A percentile compares a stretch with the other conserved stretches of the same genome.
These are phyloP conservation scores for Apamea epomidion DNA, from an alignment of 2,888 invertebrate genomes.

Conservation along the genomic window DNA sequence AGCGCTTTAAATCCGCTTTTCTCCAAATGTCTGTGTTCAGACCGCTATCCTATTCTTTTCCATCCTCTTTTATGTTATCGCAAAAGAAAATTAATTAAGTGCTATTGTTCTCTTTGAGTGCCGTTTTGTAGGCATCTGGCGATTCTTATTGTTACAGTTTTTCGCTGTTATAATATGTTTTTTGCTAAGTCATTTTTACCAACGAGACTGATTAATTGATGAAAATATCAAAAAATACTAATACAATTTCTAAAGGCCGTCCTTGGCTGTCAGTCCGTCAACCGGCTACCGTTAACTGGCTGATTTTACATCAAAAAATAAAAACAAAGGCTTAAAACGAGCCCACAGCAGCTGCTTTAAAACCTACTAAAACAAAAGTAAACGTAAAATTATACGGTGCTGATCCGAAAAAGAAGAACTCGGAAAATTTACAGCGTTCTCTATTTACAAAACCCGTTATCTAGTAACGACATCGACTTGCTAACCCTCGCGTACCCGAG, in stretches of 20 bases:
- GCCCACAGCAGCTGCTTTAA: not conserved
- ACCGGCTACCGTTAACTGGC: not conserved
- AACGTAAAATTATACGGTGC: constrained; percentile 37
- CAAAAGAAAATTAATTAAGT: constrained; percentile 88
- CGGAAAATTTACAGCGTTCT: constrained; percentile 30
- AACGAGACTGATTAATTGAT: constrained; percentile 37
- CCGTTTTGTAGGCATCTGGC: constrained; percentile 77
- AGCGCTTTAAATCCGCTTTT: constrained; percentile 81
- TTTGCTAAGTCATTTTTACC: constrained; percentile 53
- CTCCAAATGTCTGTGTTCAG: constrained; percentile 77
- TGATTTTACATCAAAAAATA: not conserved
- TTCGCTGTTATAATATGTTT: constrained; percentile 42
- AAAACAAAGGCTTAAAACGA: not conserved
- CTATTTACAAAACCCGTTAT: constrained; percentile 55
- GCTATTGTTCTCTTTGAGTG: constrained; percentile 80
- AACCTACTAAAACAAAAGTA: constrained; percentile 5
- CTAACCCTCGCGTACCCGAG: constrained; percentile 70
- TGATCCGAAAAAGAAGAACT: constrained; percentile 35
- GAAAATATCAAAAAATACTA: not conserved
- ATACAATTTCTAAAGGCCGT: not conserved
- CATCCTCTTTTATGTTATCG: constrained; percentile 79
- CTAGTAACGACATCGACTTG: constrained; percentile 64
- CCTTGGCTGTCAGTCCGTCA: not conserved
- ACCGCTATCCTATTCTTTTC: constrained; percentile 77
- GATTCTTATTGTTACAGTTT: constrained; percentile 67